Evolutionary conservation across 2,113 vertebrate genomes (phyloP), one percentile per base, ranked within the genome.

Genomic region (Dipodomys ordii): DNA sequence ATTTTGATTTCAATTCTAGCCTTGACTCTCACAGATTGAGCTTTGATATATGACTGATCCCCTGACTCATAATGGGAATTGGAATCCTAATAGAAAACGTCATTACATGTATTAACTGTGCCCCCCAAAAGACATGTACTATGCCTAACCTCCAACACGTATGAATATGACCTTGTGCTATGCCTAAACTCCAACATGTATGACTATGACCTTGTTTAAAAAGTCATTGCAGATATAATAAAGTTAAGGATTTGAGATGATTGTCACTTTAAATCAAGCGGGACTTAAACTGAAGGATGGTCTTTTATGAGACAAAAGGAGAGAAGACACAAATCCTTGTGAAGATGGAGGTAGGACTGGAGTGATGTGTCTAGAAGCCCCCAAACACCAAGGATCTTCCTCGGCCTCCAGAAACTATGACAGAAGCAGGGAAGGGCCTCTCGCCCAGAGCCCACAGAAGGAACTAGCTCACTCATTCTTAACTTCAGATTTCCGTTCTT

Each of bases 21-120:
- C 30, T 80, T 88, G 7, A 69, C 39, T 83, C 57, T 81, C 69
- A 60, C 10, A 60, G 13, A n/a, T 2, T n/a, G 30, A 92, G 20
- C 6, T 74, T 68, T 67, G 35, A 46, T 74, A 60, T 44, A 57
- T n/a, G 18, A 8, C 28, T 87, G 53, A 91, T 80, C 67, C 69
- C 39, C 84, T 91, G 57, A 69, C 27, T 95, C 62, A 57, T 7
- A 3, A 25, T n/a, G 39, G 13, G 87, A 81, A 9, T 80, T 94
- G 28, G 12, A 93, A 95, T 60, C 62, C 49, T 10, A 65, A 93
- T 12, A 46, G 35, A 91, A 82, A 94, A 65, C 6, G 92, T 10
- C n/a, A 5, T 83, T 5, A 18, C 35, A n/a, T 60, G 64, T 15
- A 12, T 62, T 79, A 79, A 35, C 7, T 64, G 7, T 91, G 46